A percentile compares a stretch with the other conserved stretches of the same genome.
phyloP scores from a whole-genome alignment of 2,113 vertebrate species.

The Alethe castanea region DNA sequence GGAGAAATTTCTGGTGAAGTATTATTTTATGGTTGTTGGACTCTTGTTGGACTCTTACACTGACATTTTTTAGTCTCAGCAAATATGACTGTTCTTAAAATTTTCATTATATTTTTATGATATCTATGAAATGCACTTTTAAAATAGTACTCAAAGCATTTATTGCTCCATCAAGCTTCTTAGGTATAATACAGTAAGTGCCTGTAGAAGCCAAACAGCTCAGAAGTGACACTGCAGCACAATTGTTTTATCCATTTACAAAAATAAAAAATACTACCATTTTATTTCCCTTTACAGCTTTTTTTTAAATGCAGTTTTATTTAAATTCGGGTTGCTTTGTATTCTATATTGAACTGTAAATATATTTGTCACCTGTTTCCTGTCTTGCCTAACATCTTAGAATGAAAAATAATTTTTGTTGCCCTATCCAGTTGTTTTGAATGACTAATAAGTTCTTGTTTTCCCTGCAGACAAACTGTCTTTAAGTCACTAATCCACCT shows the following conservation, averaged over 20 bases:
- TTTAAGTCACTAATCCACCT: not conserved
- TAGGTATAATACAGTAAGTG: not conserved
- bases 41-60: not conserved
- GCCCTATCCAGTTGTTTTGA: not conserved
- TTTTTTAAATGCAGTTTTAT: not conserved
- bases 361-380: not conserved
- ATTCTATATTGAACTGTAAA: not conserved
- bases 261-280: not conserved
- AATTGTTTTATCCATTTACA: not conserved
- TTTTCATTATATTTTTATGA: not conserved
- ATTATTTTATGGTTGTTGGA: not conserved
- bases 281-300: not conserved
- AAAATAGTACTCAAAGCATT: not conserved
- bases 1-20: not conserved
- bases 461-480: not conserved
- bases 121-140: not conserved
- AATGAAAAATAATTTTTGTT: slow-evolving; percentile 16
- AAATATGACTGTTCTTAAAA: not conserved
- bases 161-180: not conserved
- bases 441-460: not conserved
- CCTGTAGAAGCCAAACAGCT: not conserved
- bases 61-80: not conserved
- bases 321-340: not conserved
- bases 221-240: not conserved
- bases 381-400: not conserved